Evolutionary conservation across 2,797 vertebrate genomes (phyloP), one percentile per base, ranked within the genome.

Genomic region (Pampus argenteus): DNA sequence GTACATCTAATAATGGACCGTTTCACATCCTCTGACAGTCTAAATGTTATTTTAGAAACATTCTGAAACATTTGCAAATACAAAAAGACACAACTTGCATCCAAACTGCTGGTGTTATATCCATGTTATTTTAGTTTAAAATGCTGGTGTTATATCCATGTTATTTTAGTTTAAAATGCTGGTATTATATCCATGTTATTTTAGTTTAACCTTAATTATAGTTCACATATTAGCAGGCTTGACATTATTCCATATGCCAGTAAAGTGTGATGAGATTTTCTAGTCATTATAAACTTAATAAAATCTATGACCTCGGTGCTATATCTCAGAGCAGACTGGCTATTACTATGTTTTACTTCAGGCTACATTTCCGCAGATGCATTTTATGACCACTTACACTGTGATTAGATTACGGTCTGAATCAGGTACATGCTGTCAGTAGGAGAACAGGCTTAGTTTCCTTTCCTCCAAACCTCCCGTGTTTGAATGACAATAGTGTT

Each of bases 201-300:
- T 3, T 6, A 61, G 58, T 22, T 3, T 9, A 50, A 18, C 22
- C 6, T 22, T 2, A 28, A 9, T 42, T 6, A 20, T 40, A 40
- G 8, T 20, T 47, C 2, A 26, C 2, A 40, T 7, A 9, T 6
- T 18, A 38, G 7, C 6, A 38, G 20, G 47, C 28, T 50, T 59
- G 17, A 45, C 23, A 28, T n/a, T 44, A 1, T 51, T 40, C 60
- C 38, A 42, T 42, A 6, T 6, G 34, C 11, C 34, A 48, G 18
- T 62, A 38, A 57, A 57, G 49, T 36, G 22, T 25, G 40, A 66
- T 38, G 17, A 49, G 29, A 49, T 47, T 31, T 23, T 34, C 20
- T 48, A 31, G 59, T 34, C 65, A 58, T 67, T 20, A 38, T 34
- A 18, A 45, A 38, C 26, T 25, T 13, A 45, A 54, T 71, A 20